Percentiles rank a stretch among this genome's conserved stretches.
These are phyloP conservation scores for Bombus breviceps DNA, from an alignment of 1,140 invertebrate genomes.

Conservation along the genomic window DNA sequence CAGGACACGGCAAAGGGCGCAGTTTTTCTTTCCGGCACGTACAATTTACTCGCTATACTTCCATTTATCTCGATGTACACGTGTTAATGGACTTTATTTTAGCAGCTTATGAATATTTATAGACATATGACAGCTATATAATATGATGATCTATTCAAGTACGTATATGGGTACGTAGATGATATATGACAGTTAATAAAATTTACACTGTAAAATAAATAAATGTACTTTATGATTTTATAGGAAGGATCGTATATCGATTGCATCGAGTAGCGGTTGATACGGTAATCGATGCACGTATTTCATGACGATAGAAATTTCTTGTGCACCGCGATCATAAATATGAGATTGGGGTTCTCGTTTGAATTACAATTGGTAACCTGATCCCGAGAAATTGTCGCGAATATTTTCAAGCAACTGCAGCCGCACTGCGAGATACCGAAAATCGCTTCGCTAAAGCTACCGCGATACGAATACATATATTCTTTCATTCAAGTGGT, in stretches of 20 bases:
- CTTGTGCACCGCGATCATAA: background rate
- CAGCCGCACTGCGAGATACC: background rate
- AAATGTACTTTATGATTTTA: background rate
- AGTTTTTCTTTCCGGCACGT: background rate
- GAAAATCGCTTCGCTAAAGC: background rate
- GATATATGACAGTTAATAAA: background rate
- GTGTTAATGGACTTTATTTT: background rate
- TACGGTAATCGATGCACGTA: background rate
- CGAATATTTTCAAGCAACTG: background rate
- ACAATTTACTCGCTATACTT: constrained; percentile 23
- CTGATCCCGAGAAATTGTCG: constrained; percentile 23
- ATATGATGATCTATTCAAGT: constrained; percentile 4
- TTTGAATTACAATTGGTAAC: background rate
- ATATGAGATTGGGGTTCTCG: background rate
- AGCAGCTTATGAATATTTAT: constrained; percentile 34
- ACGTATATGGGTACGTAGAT: background rate
- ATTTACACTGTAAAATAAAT: background rate
- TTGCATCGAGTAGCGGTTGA: background rate
- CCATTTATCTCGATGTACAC: constrained; percentile 24
- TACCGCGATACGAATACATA: background rate
- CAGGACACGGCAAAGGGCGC: constrained; percentile 7
- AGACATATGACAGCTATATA: background rate
- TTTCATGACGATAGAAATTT: background rate
- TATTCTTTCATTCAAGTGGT: constrained; percentile 17
- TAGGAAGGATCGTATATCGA: background rate